Percentiles rank a stretch among this genome's conserved stretches.
These are phyloP conservation scores for Tetramorium bicarinatum DNA, from an alignment of 2,888 invertebrate species.

Conservation along the genomic window DNA sequence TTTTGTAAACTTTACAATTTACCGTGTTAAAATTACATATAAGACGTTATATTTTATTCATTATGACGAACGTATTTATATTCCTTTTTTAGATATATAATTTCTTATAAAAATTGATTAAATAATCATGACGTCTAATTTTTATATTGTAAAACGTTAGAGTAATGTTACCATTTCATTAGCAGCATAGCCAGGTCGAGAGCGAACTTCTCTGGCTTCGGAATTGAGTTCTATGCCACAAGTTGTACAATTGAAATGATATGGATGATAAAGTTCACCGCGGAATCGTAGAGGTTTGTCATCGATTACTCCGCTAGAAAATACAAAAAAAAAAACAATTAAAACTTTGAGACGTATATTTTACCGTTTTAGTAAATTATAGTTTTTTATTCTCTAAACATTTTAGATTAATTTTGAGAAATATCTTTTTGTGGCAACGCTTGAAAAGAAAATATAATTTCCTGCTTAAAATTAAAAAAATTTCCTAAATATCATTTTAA, in stretches of 20 bases:
- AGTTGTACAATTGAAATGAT: slow-evolving; percentile 99
- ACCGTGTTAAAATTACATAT: not conserved
- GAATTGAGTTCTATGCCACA: slow-evolving; percentile 97
- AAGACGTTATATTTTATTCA: not conserved
- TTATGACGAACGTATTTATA: not conserved
- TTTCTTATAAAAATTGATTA: not conserved
- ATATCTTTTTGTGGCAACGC: not conserved
- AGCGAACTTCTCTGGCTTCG: slow-evolving; percentile 98
- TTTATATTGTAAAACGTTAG: not conserved
- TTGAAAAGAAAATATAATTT: not conserved
- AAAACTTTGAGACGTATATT: not conserved
- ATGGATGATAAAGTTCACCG: slow-evolving; percentile 99
- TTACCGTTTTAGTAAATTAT: not conserved
- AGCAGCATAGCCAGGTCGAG: slow-evolving; percentile 95
- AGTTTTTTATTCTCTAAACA: not conserved
- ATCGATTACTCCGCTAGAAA: slow-evolving; percentile 94
- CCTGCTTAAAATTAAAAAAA: not conserved
- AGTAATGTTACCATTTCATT: slow-evolving; percentile 91
- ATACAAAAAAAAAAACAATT: slow-evolving; percentile 26
- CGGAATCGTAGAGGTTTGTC: slow-evolving; percentile 96
- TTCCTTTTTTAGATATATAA: slow-evolving; percentile 1
- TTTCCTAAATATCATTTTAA: not conserved
- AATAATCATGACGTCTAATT: slow-evolving; percentile 2
- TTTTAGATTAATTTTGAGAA: not conserved
- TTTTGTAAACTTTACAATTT: slow-evolving; percentile 16